Conservation (phyloP, 1,140 invertebrate species). For the Euwallacea similis region DNA sequence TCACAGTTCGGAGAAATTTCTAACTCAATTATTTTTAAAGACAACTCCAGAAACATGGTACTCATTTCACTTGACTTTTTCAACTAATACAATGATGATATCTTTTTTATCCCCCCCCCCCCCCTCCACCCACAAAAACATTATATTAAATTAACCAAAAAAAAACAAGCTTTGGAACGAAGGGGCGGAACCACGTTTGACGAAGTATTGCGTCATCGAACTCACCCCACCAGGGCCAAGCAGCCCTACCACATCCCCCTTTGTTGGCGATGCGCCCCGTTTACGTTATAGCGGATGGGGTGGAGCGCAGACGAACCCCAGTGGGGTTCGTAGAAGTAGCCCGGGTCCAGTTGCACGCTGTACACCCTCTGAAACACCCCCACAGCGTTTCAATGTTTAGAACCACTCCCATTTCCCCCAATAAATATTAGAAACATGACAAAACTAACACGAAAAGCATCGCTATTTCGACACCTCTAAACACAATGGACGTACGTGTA, state of each 20-base stretch:
- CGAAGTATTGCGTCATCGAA: constrained; percentile 7
- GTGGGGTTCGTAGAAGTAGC: constrained; percentile 51
- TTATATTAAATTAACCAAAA: no score
- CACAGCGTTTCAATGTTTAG: background rate
- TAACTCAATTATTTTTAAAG: no score
- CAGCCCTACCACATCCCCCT: constrained; percentile 22
- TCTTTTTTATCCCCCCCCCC: no score
- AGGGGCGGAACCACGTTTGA: no score
- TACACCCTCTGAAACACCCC: constrained; percentile 49
- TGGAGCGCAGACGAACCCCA: constrained; percentile 39
- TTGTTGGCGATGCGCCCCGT: constrained; percentile 10
- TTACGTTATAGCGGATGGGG: constrained; percentile 12
- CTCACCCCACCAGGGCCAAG: constrained; percentile 50
- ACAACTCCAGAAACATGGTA: no score
- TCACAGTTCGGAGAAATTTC: no score
- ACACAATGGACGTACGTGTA: constrained; percentile 1
- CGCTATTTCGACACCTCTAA: background rate
- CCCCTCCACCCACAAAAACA: no score
- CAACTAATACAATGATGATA: no score
- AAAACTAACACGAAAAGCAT: constrained; percentile 1
- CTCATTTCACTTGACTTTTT: no score
- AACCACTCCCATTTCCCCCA: no score
- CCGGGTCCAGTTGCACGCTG: constrained; percentile 49
- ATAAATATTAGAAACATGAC: background rate
- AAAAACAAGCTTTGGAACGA: no score